Evolutionary conservation across 1,140 invertebrate species (phyloP).

Genomic region (Drosophila parvula): DNA sequence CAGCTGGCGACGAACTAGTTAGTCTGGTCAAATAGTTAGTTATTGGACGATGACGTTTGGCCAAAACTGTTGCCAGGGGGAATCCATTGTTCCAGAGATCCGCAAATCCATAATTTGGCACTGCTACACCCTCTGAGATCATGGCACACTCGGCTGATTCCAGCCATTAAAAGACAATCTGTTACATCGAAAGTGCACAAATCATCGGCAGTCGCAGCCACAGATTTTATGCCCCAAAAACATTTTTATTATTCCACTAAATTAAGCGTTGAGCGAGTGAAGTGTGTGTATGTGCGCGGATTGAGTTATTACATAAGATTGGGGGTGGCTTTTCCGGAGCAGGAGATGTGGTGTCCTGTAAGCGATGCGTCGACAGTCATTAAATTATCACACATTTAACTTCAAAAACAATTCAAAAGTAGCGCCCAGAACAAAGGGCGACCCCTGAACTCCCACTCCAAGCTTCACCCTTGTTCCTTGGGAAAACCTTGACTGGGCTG

Average conservation of each 20-base stretch:
- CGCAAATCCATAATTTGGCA: conserved; percentile 14
- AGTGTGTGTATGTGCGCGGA: conserved; percentile 7
- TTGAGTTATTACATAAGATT: conserved; percentile 29
- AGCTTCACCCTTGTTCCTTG: conserved; percentile 22
- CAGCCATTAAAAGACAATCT: conserved; percentile 78
- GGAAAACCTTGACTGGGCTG: conserved; percentile 55
- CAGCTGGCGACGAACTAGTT: conserved; percentile 34
- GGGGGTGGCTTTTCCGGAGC: conserved; percentile 17
- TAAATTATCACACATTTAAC: conserved; percentile 84
- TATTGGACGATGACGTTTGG: conserved; percentile 11
- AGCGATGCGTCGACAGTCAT: conserved; percentile 80
- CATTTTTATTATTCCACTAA: conserved; percentile 82
- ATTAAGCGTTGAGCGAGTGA: conserved; percentile 66
- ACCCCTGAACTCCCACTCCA: conserved; percentile 24
- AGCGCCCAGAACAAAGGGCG: conserved; percentile 36
- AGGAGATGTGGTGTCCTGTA: conserved; percentile 24
- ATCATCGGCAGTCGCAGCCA: conserved; percentile 63
- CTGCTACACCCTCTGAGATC: conserved; percentile 15
- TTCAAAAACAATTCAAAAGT: conserved; percentile 82
- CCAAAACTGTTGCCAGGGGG: conserved; percentile 21
- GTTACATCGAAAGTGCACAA: conserved; percentile 81
- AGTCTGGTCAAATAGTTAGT: conserved; percentile 14
- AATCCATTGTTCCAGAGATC: not conserved
- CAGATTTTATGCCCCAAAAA: conserved; percentile 77
- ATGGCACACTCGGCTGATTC: conserved; percentile 15